Conservation (phyloP, 2,797 vertebrate genomes). For the Sternarchorhynchus goeldii region DNA sequence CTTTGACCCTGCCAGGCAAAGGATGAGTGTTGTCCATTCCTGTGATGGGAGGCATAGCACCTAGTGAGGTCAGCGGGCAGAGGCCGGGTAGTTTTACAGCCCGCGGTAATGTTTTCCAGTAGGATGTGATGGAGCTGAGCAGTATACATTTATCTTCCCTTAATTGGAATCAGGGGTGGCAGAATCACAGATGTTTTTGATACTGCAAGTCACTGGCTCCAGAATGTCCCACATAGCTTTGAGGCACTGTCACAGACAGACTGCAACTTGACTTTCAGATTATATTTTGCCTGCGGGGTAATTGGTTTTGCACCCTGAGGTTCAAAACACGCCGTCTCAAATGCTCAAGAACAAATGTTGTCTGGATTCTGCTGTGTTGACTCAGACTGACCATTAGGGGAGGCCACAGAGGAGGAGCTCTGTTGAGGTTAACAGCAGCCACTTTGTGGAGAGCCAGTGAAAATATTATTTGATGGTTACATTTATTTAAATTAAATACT, state of each 20-base stretch:
- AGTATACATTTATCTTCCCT: not conserved
- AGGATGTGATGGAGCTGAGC: slow-evolving; percentile 23
- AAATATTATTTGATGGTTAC: slow-evolving; percentile 12
- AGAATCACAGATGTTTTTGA: slow-evolving; percentile 24
- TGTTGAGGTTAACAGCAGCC: not conserved
- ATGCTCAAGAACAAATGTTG: not conserved
- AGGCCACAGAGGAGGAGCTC: not conserved
- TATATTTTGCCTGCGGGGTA: slow-evolving; percentile 27
- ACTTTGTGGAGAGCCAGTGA: slow-evolving; percentile 2
- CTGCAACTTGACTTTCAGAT: slow-evolving; percentile 28
- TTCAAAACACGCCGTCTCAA: slow-evolving; percentile 19
- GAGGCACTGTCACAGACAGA: slow-evolving; percentile 31
- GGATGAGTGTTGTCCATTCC: not conserved
- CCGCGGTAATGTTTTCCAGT: slow-evolving; percentile 50
- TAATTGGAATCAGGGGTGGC: slow-evolving; percentile 20
- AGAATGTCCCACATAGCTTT: slow-evolving; percentile 47
- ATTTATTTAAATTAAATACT: slow-evolving; percentile 1
- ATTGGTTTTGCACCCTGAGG: slow-evolving; percentile 18
- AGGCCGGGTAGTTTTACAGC: slow-evolving; percentile 46
- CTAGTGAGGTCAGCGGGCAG: slow-evolving; percentile 10
- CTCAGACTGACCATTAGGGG: not conserved
- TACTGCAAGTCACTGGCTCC: slow-evolving; percentile 30
- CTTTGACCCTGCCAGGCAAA: not conserved
- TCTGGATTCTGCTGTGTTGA: slow-evolving; percentile 3
- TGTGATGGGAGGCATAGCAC: not conserved